phyloP scores from a whole-genome alignment of 1,140 invertebrate genomes.

The Tetragnatha versicolor region DNA sequence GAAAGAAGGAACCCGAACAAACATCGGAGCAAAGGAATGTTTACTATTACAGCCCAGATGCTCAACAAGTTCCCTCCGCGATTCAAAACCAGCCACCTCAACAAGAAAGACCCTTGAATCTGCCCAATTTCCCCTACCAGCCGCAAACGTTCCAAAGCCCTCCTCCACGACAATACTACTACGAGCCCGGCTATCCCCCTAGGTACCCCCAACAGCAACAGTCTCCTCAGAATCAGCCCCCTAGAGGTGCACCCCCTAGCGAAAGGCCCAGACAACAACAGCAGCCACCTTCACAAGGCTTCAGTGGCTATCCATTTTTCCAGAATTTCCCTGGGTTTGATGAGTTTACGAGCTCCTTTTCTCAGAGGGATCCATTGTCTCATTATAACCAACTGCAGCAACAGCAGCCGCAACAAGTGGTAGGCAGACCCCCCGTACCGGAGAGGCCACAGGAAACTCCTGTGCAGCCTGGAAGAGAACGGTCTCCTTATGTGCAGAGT shows the following conservation, averaged over 20 bases:
- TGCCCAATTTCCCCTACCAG: conserved; percentile 40
- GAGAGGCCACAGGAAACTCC: neutral
- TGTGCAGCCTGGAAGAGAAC: neutral
- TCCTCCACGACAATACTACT: neutral
- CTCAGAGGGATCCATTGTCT: neutral
- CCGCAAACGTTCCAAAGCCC: neutral
- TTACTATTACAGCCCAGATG: conserved; percentile 24
- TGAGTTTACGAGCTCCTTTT: neutral
- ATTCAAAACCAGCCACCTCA: neutral
- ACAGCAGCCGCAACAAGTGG: neutral
- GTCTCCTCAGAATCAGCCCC: neutral
- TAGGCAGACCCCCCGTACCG: neutral
- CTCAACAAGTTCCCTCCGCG: neutral
- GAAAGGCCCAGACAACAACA: neutral
- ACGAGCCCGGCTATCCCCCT: neutral
- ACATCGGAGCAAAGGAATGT: conserved; percentile 41
- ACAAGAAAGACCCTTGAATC: neutral
- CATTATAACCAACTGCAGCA: neutral
- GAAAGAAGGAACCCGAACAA: neutral
- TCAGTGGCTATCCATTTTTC: conserved; percentile 29
- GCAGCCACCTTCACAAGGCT: neutral
- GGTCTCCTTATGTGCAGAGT: too few relatives aligned
- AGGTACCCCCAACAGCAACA: neutral
- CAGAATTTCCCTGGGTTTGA: conserved; percentile 25
- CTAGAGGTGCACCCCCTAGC: neutral